A percentile compares a stretch with the other conserved stretches of the same genome.
These are phyloP conservation scores for Nesometra sesokonis DNA, from an alignment of 35 echinoderm and acorn worm genomes.

Conservation along the genomic window DNA sequence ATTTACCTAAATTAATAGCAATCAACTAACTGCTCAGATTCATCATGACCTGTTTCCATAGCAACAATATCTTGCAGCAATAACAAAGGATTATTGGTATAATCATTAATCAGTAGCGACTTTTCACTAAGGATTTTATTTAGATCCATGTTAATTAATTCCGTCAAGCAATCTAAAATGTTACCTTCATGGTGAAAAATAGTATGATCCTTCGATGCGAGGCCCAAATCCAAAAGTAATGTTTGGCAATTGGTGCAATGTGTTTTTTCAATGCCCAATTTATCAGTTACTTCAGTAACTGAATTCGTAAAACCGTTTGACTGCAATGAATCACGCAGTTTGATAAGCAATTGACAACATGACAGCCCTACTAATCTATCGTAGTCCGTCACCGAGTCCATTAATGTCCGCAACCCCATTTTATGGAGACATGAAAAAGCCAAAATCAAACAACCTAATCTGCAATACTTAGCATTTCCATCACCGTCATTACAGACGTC, in stretches of 20 bases:
- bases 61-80: background rate
- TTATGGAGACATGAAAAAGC: background rate
- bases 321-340: background rate
- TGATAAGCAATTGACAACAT: background rate
- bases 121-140: background rate
- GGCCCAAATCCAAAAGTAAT: background rate
- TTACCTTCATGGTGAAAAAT: too few relatives aligned
- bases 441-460: background rate
- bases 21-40: background rate
- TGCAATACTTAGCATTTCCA: background rate
- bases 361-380: background rate
- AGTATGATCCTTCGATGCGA: too few relatives aligned
- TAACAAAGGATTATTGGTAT: background rate
- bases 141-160: background rate
- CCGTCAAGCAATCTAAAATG: background rate
- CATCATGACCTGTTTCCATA: background rate
- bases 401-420: background rate
- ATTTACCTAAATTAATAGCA: background rate
- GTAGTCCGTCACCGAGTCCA: background rate
- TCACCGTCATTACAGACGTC: too few relatives aligned
- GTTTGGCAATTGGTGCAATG: background rate
- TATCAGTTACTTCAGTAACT: too few relatives aligned
- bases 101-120: background rate
- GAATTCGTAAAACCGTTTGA: background rate
- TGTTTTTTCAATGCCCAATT: background rate